Evolutionary conservation across 23 tunicate species (phyloP), one percentile per base, ranked within the genome.

Genomic region (Clavelina lepadiformis): DNA sequence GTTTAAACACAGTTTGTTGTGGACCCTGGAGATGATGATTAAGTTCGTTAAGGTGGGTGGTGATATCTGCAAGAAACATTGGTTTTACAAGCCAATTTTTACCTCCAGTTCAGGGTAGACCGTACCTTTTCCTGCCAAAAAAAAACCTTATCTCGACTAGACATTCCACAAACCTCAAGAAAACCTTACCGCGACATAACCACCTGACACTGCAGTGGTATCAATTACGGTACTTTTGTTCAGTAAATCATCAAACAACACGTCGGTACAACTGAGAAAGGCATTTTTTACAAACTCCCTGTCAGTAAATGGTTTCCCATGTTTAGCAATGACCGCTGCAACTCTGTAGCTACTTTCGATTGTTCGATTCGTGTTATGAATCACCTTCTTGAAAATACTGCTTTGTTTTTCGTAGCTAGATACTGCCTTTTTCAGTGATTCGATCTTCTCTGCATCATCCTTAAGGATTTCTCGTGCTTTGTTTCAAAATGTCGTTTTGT

Each of bases 21-120:
- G 69, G 33, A 74, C 60, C 69, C 37, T 60, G 80, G 69, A 74
- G 69, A 74, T 69, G 70, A 74, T 61, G 60, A 74, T 74, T 74
- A 19, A 62, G 69, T 74, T 74, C 69, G 80, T 60, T 74, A 64
- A 74, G 46, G 30, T 67, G 73, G 25, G 61, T 46, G 61, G 61
- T 67, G 61, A 67, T 67, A 47, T 67, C 73, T 36, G 31, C 60
- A 30, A 67, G 73, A 67, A 67, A 67, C 73, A 67, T 67, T 46
- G 49, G 62, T 67, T 67, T 67, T 46, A 67, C 73, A 67, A 67
- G 61, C 73, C 73, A 67, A 3, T 67, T 67, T 67, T 67, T 3
- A 46, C 73, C 61, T 67, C 61, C 62, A 67, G 73, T 67, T 67
- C 47, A 67, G 61, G 61, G 73, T 67, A 67, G 32, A 36, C 73